Conservation (phyloP, 2,113 vertebrate species). For the Nyctibius bracteatus region DNA sequence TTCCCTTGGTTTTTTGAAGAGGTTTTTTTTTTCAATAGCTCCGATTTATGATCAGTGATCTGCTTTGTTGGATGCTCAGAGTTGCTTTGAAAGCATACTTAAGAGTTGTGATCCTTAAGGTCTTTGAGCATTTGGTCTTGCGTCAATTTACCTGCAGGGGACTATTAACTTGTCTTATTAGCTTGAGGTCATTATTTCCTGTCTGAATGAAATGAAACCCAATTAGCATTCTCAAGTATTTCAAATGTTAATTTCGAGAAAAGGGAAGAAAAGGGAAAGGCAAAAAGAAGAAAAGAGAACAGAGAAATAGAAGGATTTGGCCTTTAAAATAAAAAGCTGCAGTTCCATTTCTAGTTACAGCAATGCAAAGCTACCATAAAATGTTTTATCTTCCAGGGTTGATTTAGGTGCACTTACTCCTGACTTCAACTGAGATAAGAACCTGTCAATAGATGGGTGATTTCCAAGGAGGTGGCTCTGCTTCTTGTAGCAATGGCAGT, state of each 20-base stretch:
- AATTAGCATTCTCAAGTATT: conserved; percentile 49
- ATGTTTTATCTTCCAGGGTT: neutral
- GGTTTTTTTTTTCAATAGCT: neutral
- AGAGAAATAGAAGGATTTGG: neutral
- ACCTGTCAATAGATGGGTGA: neutral
- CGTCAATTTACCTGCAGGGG: conserved; percentile 54
- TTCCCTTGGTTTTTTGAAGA: neutral
- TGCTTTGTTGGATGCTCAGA: conserved; percentile 9
- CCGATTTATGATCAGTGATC: neutral
- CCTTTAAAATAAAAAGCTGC: neutral
- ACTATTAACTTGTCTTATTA: conserved; percentile 56
- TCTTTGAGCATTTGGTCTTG: conserved; percentile 43
- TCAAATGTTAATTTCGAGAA: conserved; percentile 39
- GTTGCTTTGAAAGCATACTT: conserved; percentile 24
- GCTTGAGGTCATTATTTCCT: conserved; percentile 60
- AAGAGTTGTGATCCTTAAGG: conserved; percentile 22
- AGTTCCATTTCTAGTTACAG: neutral
- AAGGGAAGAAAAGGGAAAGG: neutral
- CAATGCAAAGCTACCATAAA: neutral
- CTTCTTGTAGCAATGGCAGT: neutral
- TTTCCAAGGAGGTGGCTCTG: neutral
- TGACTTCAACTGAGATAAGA: neutral
- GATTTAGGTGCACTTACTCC: neutral
- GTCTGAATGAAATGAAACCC: conserved; percentile 43
- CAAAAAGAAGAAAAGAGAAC: neutral